Conservation (phyloP, 2,888 invertebrate genomes). For the Entomobrya proxima region DNA sequence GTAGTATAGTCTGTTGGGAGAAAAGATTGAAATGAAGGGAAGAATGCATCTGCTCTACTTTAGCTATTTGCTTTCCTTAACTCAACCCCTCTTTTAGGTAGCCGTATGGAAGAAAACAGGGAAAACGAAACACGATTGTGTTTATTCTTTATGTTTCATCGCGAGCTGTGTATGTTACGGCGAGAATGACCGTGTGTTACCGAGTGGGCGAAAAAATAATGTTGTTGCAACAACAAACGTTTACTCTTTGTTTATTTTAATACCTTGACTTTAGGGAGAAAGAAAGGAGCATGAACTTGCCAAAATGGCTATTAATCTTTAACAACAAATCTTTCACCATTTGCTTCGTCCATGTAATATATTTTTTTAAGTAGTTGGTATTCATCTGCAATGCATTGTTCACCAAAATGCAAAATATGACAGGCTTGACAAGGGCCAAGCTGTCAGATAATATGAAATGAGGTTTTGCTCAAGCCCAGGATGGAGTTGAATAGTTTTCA, state of each 20-base stretch:
- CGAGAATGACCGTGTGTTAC: not conserved
- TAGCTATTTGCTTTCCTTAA: not conserved
- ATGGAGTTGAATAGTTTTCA: too few relatives aligned
- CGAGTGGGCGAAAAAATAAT: not conserved
- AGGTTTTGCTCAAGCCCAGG: too few relatives aligned
- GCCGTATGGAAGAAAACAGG: not conserved
- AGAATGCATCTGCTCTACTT: slow-evolving; percentile 17
- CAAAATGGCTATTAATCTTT: slow-evolving; percentile 7
- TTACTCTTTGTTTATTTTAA: slow-evolving; percentile 21
- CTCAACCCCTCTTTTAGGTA: not conserved
- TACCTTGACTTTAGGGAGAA: not conserved
- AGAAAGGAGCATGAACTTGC: not conserved
- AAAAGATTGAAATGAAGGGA: not conserved
- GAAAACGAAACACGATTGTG: not conserved
- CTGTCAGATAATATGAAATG: not conserved
- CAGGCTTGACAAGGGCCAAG: not conserved
- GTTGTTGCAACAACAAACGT: not conserved
- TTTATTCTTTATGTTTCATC: not conserved
- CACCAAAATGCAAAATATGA: not conserved
- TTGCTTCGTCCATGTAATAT: too few relatives aligned
- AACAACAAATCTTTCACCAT: not conserved
- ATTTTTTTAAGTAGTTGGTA: not conserved
- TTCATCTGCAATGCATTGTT: not conserved
- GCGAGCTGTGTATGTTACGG: not conserved
- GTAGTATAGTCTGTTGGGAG: too few relatives aligned